Conservation (phyloP, 2,113 vertebrate genomes). For the Oplegnathus fasciatus region DNA sequence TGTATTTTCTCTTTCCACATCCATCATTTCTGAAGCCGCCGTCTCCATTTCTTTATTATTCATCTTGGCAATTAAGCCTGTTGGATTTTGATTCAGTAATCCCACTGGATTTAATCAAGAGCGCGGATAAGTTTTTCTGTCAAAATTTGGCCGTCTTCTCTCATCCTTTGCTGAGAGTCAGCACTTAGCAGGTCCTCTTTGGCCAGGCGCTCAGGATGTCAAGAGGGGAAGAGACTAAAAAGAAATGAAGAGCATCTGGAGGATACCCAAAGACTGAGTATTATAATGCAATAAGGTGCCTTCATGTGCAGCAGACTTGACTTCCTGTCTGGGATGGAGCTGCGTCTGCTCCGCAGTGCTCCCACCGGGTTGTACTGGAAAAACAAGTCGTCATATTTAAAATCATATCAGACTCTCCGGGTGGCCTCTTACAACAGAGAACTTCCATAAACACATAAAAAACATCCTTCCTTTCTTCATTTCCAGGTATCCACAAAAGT, state of each 20-base stretch:
- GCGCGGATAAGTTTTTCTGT: conserved; percentile 52
- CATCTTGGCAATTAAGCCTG: conserved; percentile 55
- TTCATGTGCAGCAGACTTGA: conserved; percentile 51
- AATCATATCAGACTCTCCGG: conserved; percentile 10
- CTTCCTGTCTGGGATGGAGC: conserved; percentile 26
- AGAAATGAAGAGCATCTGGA: conserved; percentile 55
- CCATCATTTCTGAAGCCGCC: conserved; percentile 31
- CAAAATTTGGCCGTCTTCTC: conserved; percentile 55
- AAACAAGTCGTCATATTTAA: conserved; percentile 1
- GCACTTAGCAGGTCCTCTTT: conserved; percentile 67
- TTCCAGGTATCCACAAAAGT: background rate
- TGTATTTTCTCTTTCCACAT: conserved; percentile 32
- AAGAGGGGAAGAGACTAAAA: conserved; percentile 44
- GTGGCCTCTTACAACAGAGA: conserved; percentile 32
- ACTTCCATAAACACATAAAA: background rate
- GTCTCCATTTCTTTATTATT: conserved; percentile 48
- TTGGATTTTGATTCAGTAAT: conserved; percentile 57
- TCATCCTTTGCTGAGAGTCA: conserved; percentile 67
- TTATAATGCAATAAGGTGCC: conserved; percentile 53
- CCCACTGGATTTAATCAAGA: conserved; percentile 73
- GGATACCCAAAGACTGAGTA: conserved; percentile 45
- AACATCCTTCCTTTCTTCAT: background rate
- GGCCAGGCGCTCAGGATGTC: conserved; percentile 65
- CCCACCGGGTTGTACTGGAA: background rate
- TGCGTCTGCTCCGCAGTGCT: background rate